These are phyloP conservation scores for Piscicola geometra DNA, from an alignment of 2,888 invertebrate genomes.

Conservation along the genomic window DNA sequence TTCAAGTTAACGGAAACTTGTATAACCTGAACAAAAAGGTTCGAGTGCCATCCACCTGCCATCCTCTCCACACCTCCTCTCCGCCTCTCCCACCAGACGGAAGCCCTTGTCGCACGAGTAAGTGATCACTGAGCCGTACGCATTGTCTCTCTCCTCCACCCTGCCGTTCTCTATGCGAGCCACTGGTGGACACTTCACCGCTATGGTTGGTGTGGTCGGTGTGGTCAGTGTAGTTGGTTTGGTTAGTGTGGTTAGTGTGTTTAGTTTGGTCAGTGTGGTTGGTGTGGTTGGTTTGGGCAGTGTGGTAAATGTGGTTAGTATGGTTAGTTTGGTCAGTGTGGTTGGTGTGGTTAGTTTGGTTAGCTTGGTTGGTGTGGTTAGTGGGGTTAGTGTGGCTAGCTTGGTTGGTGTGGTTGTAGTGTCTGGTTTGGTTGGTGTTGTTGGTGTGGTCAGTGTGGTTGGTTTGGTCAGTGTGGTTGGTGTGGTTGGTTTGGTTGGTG, in stretches of 20 bases:
- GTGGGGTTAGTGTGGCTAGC: too few relatives aligned
- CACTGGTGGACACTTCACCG: conserved; percentile 73
- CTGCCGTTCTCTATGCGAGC: conserved; percentile 86
- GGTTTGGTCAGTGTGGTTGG: too few relatives aligned
- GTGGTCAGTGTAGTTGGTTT: not conserved
- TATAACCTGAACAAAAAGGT: conserved; percentile 80
- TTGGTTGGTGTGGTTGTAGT: too few relatives aligned
- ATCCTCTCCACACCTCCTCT: conserved; percentile 86
- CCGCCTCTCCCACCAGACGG: conserved; percentile 80
- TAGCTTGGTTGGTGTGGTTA: not conserved
- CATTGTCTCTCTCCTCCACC: conserved; percentile 83
- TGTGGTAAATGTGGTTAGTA: not conserved
- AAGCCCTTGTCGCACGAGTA: conserved; percentile 94
- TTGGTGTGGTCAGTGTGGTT: too few relatives aligned
- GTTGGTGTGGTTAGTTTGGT: not conserved
- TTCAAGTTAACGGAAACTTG: too few relatives aligned
- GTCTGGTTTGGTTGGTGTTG: too few relatives aligned
- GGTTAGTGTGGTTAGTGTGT: not conserved
- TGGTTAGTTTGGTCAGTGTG: not conserved
- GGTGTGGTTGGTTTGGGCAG: not conserved
- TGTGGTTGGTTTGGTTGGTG: too few relatives aligned
- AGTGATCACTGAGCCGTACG: conserved; percentile 88
- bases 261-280: not conserved
- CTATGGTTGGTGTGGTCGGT: not conserved
- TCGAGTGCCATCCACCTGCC: conserved; percentile 89